Base-by-base conservation (phyloP, 2,797 vertebrate genomes). In the Xyrichtys novacula region DNA sequence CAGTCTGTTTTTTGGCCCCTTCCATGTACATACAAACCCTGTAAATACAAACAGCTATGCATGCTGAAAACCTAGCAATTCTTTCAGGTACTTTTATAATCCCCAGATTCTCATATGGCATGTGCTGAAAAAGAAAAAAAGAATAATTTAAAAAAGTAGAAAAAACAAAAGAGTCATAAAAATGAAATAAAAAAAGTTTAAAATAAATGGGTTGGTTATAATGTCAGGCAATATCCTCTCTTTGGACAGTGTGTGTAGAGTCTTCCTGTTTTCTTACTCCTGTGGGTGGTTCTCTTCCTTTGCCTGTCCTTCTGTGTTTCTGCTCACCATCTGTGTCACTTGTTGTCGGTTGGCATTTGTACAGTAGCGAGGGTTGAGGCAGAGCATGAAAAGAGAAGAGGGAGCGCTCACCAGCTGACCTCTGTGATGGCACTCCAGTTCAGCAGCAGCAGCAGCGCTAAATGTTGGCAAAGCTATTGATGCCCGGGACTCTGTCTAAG, bases 71-170 rank as follows among this genome's bases (percentile, higher is more conserved):
- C 94, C 94, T 96, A 96, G 95, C 94, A 93, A 95, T 98, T 93
- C 92, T 94, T 97, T 97, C 96, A 97, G 96, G 96, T 96, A 97
- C 96, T 98, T 98, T 98, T 98, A 96, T 97, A 98, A 98, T 95
- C 94, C 89, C 88, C 67, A 85, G 89, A 94, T 90, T 92, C 92
- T 92, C 92, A 93, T 93, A 90, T 91, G 96, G 97, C 97, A 98
- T 98, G 97, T 95, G 88, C 84, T 88, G 67, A 38, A 85, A 78
- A 60, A 56, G n/a, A n/a, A 80, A 78, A 60, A 56, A 65, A 23
- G 85, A 88, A 84, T 48, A 26, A 64, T 44, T 69, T 34, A 54
- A 85, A 89, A 87, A 87, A 84, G 73, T 58, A 74, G 65, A 86
- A 86, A 90, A 87, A 89, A 87, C 26, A 87, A 88, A 88, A 85